These are phyloP conservation scores for Mormyrus iriodes DNA, from an alignment of 2,113 vertebrate genomes.

Conservation along the genomic window DNA sequence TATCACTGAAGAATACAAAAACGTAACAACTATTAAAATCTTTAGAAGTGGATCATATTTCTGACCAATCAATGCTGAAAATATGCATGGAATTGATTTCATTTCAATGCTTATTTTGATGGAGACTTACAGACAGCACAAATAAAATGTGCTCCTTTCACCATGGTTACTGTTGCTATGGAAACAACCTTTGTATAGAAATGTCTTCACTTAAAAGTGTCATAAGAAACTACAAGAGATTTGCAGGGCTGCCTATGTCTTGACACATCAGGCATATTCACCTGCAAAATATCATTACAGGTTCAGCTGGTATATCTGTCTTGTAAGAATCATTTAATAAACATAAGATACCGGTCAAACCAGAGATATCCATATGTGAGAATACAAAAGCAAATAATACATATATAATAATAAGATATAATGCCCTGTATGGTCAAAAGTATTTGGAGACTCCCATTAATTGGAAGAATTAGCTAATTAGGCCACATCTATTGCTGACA, in stretches of 20 bases:
- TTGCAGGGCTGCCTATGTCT: not conserved
- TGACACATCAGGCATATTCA: not conserved
- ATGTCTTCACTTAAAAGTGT: not conserved
- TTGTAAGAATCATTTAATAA: not conserved
- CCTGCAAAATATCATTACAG: not conserved
- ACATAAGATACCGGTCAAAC: not conserved
- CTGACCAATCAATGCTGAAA: not conserved
- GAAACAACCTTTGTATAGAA: constrained; percentile 8
- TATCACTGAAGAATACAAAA: not conserved
- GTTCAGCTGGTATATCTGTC: not conserved
- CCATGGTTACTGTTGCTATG: constrained; percentile 11
- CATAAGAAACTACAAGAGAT: not conserved
- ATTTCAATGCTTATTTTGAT: not conserved
- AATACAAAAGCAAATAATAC: too few relatives aligned
- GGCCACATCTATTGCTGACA: not conserved
- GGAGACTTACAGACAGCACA: not conserved
- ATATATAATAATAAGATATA: too few relatives aligned
- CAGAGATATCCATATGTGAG: not conserved
- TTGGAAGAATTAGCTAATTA: not conserved
- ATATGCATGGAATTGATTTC: not conserved
- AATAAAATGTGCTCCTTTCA: not conserved
- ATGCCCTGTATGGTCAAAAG: not conserved
- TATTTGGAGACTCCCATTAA: not conserved
- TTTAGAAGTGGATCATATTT: not conserved
- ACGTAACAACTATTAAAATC: not conserved